phyloP scores from a whole-genome alignment of 2,888 invertebrate genomes.

The Chrysolina americana region DNA sequence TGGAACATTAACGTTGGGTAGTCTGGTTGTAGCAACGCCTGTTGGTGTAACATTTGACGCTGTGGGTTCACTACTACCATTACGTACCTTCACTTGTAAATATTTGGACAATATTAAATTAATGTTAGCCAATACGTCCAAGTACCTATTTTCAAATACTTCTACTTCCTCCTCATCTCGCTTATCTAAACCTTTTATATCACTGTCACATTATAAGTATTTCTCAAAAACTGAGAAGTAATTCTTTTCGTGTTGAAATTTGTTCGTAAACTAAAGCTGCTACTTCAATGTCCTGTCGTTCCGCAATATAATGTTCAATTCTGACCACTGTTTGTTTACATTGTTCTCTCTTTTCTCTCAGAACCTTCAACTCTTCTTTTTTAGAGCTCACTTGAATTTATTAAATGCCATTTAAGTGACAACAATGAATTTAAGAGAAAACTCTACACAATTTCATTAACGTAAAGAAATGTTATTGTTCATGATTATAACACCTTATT shows the following conservation, averaged over 20 bases:
- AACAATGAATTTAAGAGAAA: background rate
- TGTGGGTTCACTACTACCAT: background rate
- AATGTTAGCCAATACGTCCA: background rate
- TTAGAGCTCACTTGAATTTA: background rate
- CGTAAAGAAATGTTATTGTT: too few species aligned
- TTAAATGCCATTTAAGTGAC: background rate
- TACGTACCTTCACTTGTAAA: background rate
- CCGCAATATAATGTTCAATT: background rate
- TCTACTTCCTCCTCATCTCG: background rate
- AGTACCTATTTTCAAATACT: background rate
- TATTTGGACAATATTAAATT: background rate
- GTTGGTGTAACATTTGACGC: conserved; percentile 2
- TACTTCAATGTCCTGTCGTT: background rate
- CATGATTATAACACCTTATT: too few species aligned
- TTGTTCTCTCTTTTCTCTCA: conserved; percentile 6
- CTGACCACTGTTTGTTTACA: background rate
- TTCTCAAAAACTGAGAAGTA: background rate
- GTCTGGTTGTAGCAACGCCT: background rate
- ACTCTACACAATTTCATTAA: background rate
- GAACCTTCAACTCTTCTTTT: background rate
- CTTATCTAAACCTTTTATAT: background rate
- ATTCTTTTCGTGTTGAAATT: background rate
- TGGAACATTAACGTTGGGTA: background rate
- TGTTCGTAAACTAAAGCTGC: background rate
- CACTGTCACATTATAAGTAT: conserved; percentile 2